Base-by-base conservation (phyloP, 2,888 invertebrate species). In the Ditylenchus weischeri region DNA sequence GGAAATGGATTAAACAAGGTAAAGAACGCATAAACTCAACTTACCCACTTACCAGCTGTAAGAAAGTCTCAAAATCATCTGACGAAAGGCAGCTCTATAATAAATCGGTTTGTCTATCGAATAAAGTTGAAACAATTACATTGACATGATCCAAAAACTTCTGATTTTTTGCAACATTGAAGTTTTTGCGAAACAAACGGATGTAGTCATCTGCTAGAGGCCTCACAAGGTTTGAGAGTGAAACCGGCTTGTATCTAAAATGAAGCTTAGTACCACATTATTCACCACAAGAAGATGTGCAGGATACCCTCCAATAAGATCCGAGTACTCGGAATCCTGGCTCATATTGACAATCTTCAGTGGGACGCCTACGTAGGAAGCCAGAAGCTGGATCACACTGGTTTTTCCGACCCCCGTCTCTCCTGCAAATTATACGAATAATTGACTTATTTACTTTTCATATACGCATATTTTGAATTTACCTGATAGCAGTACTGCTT, bases 401-500 rank as follows among this genome's bases (percentile, higher is more conserved):
- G 98, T 99, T 86, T 98, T 98, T 0, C 98, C 98, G 0, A 93
- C 94, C 59, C 98, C 98, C 0, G 98, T 98, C 86, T 98, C 98
- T 38, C 98, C 98, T 0, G 96, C 94, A 8, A 98, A 86, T 7
- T 98, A 85, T 0, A 95, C 91, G 0, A 29, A 29, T 29, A 29
- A 29, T 4, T 4, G 3, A 29, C 5, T 2, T 29, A 29, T 29
- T 5, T 5, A 43, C 8, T 43, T 43, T 11, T 38, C 38, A 38
- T 38, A 8, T 8, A 38, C 6, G 15, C 43, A 43, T 15, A 43
- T 8, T 43, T 43, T 43, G 1, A 43, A 43, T 15, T 2, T 43
- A 43, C 43, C 43, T 2, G 43, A 43, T 43, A 43, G 15, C 2
- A 43, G 8, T 10, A 43, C 43, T 43, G 43, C 43, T 43, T 43